A percentile compares a stretch with the other conserved stretches of the same genome.
Conservation (phyloP, 2,113 vertebrate species). For the Phaetusa simplex region DNA sequence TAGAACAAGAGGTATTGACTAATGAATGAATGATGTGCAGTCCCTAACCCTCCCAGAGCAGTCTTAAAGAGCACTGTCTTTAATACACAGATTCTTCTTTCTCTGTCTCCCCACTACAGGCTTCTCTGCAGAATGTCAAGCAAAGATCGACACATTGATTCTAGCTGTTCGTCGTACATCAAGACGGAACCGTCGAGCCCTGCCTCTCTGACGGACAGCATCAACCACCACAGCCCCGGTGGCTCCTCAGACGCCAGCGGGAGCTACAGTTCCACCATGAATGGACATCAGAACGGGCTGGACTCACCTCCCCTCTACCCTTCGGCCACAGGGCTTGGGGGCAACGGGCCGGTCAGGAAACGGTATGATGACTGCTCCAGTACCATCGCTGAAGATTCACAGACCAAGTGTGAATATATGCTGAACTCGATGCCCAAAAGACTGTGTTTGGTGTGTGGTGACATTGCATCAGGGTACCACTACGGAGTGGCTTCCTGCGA, state of each 20-base stretch:
- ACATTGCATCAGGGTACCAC: constrained; percentile 99
- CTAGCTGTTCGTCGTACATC: constrained; percentile 98
- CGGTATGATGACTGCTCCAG: constrained; percentile 98
- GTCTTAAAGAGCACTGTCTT: constrained; percentile 64
- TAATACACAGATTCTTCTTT: constrained; percentile 65
- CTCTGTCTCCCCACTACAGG: constrained; percentile 75
- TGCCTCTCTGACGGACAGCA: constrained; percentile 98
- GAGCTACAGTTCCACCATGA: constrained; percentile 99
- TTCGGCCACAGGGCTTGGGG: constrained; percentile 87
- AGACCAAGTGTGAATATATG: constrained; percentile 99
- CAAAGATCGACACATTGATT: constrained; percentile 99
- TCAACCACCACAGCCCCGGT: constrained; percentile 99
- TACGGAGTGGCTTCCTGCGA: constrained; percentile 98
- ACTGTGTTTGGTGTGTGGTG: constrained; percentile 98
- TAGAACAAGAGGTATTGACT: constrained; percentile 97
- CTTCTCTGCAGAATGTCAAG: constrained; percentile 99
- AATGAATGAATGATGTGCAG: constrained; percentile 86
- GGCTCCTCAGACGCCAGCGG: constrained; percentile 98
- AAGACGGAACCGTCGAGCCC: constrained; percentile 99
- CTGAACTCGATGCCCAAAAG: constrained; percentile 99
- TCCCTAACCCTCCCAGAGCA: constrained; percentile 60
- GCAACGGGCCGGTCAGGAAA: constrained; percentile 89
- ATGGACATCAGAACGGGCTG: constrained; percentile 98
- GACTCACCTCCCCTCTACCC: constrained; percentile 98
- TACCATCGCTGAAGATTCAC: constrained; percentile 95